phyloP scores from a whole-genome alignment of 2,113 vertebrate genomes.

The Urocolius indicus region DNA sequence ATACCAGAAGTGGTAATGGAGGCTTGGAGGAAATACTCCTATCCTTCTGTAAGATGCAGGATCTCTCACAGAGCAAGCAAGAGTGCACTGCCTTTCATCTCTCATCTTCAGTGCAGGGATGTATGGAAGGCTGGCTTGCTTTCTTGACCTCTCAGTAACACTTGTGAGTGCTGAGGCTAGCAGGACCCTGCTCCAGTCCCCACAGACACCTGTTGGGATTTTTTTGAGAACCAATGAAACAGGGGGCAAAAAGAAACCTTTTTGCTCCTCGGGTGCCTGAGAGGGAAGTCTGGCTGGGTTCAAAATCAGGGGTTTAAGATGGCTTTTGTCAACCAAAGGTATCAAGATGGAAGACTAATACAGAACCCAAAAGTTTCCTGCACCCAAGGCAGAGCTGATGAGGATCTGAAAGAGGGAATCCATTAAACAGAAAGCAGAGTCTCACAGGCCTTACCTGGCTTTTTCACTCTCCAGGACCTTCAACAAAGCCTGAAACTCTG shows the following conservation, averaged over 20 bases:
- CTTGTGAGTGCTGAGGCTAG: background rate
- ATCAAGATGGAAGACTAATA: background rate
- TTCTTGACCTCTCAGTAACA: background rate
- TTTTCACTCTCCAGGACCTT: slow-evolving; percentile 36
- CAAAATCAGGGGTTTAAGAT: background rate
- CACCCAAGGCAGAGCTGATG: background rate
- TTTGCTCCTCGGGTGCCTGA: background rate
- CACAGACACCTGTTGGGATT: background rate
- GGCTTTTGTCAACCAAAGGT: background rate
- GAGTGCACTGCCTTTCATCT: background rate
- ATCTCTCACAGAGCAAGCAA: background rate
- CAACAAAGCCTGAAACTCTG: background rate
- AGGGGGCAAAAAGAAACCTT: background rate
- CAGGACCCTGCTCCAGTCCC: background rate
- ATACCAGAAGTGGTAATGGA: background rate
- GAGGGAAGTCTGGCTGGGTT: background rate
- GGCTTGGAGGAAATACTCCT: background rate
- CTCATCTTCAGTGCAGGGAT: background rate
- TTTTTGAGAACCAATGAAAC: background rate
- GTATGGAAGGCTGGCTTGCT: background rate
- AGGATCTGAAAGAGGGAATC: background rate
- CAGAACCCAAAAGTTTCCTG: background rate
- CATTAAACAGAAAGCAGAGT: background rate
- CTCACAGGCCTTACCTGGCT: slow-evolving; percentile 50
- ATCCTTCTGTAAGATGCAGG: background rate